Conservation (phyloP, 2,888 invertebrate species). For the Sussaba pulchella region DNA sequence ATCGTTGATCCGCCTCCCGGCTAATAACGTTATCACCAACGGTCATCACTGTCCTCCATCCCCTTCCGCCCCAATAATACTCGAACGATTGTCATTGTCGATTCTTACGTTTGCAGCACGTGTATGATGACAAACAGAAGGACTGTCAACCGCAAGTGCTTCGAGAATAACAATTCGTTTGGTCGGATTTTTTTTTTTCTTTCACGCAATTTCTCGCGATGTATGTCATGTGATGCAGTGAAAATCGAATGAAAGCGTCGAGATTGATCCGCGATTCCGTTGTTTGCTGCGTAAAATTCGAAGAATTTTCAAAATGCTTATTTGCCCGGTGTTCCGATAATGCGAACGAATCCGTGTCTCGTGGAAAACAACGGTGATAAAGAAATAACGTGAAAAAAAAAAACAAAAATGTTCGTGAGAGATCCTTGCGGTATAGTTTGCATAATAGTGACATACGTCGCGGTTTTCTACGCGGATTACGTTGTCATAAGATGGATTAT, state of each 20-base stretch:
- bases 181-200: constrained; percentile 1
- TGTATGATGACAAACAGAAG: constrained; percentile 19
- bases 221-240: not conserved
- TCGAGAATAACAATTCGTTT: constrained; percentile 4
- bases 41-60: not conserved
- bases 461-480: constrained; percentile 94
- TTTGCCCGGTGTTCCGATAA: not conserved
- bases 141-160: constrained; percentile 10
- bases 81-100: not conserved
- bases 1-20: not conserved
- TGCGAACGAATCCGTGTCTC: constrained; percentile 14
- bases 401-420: constrained; percentile 87
- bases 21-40: not conserved
- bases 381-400: constrained; percentile 11
- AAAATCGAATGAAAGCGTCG: not conserved
- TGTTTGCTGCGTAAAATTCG: not conserved
- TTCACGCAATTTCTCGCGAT: constrained; percentile 19
- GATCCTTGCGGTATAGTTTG: constrained; percentile 95
- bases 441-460: constrained; percentile 91
- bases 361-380: constrained; percentile 2
- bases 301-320: not conserved
- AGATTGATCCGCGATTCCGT: not conserved
- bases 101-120: not conserved
- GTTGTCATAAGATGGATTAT: constrained; percentile 94
- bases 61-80: not conserved